phyloP scores from a whole-genome alignment of 1,140 invertebrate species.

The Sycophaga agraensis region DNA sequence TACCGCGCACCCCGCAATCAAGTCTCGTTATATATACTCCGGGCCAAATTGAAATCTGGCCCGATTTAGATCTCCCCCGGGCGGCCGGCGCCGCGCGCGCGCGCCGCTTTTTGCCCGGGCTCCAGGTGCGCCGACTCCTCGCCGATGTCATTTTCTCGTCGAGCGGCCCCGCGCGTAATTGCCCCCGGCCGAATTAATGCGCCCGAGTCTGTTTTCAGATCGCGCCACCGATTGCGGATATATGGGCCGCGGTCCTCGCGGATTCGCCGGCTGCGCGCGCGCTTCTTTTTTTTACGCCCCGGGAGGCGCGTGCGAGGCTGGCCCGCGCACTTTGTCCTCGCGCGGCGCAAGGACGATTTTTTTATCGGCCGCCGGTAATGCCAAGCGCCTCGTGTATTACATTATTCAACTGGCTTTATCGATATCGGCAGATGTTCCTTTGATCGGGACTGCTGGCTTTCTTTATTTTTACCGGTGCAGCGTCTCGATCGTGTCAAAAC shows the following conservation, averaged over 20 bases:
- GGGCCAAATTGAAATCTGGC: constrained; percentile 8
- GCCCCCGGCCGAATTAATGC: background rate
- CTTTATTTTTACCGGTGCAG: no score
- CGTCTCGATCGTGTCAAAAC: no score
- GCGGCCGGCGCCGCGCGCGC: no score
- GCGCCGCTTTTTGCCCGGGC: no score
- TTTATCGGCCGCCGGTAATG: background rate
- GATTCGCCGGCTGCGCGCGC: background rate
- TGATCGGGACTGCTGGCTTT: no score
- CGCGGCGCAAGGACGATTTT: background rate
- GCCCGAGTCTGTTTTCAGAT: background rate
- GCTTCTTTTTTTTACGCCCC: background rate
- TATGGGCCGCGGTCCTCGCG: background rate
- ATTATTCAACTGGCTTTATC: no score
- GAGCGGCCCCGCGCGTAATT: background rate
- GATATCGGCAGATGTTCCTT: no score
- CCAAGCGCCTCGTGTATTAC: no score
- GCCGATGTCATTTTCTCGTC: constrained; percentile 1
- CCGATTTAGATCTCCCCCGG: background rate
- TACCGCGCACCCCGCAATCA: background rate
- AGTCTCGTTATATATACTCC: background rate
- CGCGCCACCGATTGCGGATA: background rate
- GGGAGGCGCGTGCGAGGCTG: background rate
- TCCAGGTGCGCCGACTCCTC: no score
- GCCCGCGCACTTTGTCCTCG: background rate